Base-by-base conservation (phyloP, 2,888 invertebrate genomes). In the Mesorhabditis belari region DNA sequence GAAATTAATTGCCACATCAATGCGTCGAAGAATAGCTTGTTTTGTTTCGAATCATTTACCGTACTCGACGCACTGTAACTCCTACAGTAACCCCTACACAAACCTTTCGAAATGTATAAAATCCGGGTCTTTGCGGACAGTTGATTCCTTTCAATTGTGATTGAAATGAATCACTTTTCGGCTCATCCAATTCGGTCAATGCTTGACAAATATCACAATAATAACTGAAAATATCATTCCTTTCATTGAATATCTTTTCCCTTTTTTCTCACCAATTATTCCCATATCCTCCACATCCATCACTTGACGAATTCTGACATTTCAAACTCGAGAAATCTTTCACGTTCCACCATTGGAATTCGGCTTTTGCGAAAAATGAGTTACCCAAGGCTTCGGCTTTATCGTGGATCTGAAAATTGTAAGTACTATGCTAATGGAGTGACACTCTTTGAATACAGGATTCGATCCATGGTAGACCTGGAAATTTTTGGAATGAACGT, bases 281-380 rank as follows among this genome's bases (percentile, higher is more conserved):
- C 23, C 80, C 80, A 51, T 75, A 75, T 2, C 80, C 80, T 2
- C 79, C 80, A 61, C 80, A 80, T 5, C 80, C 80, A 60, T 80
- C 74, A 51, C 66, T 71, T 23, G 71, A 68, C n/a, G 76, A 68
- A 61, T 81, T 79, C 57, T 80, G 79, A 57, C 80, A 80, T 59
- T 79, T 80, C 63, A 76, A 65, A 56, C 79, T 76, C 26, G 74
- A 69, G 55, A 80, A 78, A 50, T 77, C 76, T 35, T 75, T 72
- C 5, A 79, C 75, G 64, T 80, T 80, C 69, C 79, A 72, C 80
- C 80, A 80, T 58, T 81, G 78, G 65, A 79, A 80, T 58, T 80
- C 79, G n/a, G 75, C 76, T 58, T 80, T 79, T 5, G 79, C 78
- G 58, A 81, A 81, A 64, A 80, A 77, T 59, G 69, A 66, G 69